Evolutionary conservation across 2,888 invertebrate species (phyloP), one percentile per base, ranked within the genome.

Genomic region (Dorcus hopei): DNA sequence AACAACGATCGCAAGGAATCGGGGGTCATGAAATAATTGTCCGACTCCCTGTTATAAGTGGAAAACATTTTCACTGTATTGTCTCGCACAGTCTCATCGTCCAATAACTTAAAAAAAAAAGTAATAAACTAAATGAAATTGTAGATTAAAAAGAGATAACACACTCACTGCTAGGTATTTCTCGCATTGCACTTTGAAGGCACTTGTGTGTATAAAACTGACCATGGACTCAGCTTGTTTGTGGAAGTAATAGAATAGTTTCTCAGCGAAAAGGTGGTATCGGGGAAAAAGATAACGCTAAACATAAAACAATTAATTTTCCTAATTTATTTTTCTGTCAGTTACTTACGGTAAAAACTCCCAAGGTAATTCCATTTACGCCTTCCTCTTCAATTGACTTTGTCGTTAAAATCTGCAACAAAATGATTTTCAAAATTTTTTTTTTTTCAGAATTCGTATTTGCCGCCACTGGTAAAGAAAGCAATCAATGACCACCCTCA

Each of bases 251-350:
- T 79, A 78, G 75, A 85, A 93, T 61, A 92, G 80, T 67, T 87
- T 85, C 11, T 84, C 81, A 1, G 87, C 90, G 68, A 92, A 80
- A 65, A 89, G 86, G 2, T 85, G 83, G 75, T 91, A 90, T 73
- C 85, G 84, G n/a, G 91, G 90, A 77, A 93, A 91, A 64, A 93
- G 80, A 77, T 89, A 89, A 69, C 85, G 84, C 87, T 89, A 80
- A 45, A 78, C 76, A 65, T 54, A 63, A 63, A 65, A 62, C 47
- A 53, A 53, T 51, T 43, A 49, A 41, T 47, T 52, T 14, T 11
- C 48, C 49, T 68, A 64, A 54, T 65, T 19, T 11, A 11, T 14
- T 8, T n/a, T 41, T 3, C 49, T 14, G 14, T 52, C 47, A 38
- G 9, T 50, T 61, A 57, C 82, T 82, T 74, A 86, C 86, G 61